Evolutionary conservation across 30 jellyfish, hydroid and myxozoan genomes (phyloP).

Genomic region (Hydractinia echinata): DNA sequence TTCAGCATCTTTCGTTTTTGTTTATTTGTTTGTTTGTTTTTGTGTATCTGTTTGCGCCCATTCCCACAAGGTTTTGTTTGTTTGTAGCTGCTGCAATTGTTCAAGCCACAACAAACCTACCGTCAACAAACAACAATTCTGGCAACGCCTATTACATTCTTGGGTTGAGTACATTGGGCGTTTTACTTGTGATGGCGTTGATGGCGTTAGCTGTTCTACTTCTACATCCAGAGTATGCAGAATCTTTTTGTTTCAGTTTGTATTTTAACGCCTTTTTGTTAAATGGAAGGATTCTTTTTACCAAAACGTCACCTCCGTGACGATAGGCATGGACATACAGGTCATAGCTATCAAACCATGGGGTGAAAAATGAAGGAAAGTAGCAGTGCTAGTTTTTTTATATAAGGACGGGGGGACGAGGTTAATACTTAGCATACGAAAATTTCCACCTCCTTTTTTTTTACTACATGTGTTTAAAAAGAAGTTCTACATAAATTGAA

Average conservation of each 20-base stretch:
- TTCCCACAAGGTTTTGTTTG: background rate
- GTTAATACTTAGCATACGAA: no score
- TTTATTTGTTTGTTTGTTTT: no score
- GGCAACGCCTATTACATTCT: conserved; percentile 6
- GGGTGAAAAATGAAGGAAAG: no score
- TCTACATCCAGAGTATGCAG: background rate
- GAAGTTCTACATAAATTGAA: no score
- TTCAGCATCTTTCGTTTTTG: background rate
- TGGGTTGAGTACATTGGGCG: conserved; percentile 15
- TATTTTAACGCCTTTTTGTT: background rate
- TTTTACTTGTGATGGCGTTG: background rate
- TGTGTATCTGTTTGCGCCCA: no score
- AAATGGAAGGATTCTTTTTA: background rate
- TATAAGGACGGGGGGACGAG: no score
- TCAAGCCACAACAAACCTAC: background rate
- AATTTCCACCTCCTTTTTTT: no score
- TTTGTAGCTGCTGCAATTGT: background rate
- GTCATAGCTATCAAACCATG: no score
- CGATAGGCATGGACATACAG: no score
- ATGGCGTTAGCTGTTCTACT: conserved; percentile 11
- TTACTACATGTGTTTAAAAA: no score
- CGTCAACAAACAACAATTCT: background rate
- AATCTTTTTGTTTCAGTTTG: background rate
- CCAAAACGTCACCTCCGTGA: background rate
- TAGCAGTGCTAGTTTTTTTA: no score